Base-by-base conservation (phyloP, 2,888 invertebrate species). In the Scaeva pyrastri region DNA sequence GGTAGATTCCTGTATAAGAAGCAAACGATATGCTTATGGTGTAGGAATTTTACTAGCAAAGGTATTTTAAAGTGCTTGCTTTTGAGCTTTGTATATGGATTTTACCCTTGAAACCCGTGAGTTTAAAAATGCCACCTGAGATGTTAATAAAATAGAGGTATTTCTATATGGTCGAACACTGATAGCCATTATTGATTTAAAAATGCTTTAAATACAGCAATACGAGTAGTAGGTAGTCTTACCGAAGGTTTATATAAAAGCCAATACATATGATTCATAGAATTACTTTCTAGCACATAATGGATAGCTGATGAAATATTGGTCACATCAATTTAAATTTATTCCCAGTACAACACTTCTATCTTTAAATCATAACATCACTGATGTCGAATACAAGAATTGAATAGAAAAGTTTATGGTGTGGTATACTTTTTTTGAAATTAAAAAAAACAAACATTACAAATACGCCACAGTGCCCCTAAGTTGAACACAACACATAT, bases 271-370 rank as follows among this genome's bases (percentile, higher is more conserved):
- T n/a, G n/a, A n/a, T n/a, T n/a, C n/a, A n/a, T n/a, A n/a, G n/a
- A n/a, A n/a, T n/a, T n/a, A n/a, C n/a, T n/a, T n/a, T n/a, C n/a
- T n/a, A n/a, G n/a, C n/a, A n/a, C n/a, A n/a, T n/a, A n/a, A n/a
- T n/a, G n/a, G n/a, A n/a, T n/a, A n/a, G n/a, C n/a, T n/a, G n/a
- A n/a, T n/a, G n/a, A n/a, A n/a, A n/a, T n/a, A n/a, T n/a, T n/a
- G n/a, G n/a, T n/a, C n/a, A n/a, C n/a, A n/a, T n/a, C n/a, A 12
- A 41, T 52, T 72, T 66, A 16, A 48, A 68, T 80, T 85, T 80
- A 76, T 66, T 80, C 72, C 60, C 66, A 75, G 70, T 50, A 66
- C 52, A 75, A 84, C 75, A 79, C 79, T 74, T 75, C 66, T 50
- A 74, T 14, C 56, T 23, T 31, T 41, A n/a, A 43, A 26, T 21